Evolutionary conservation across 1,140 invertebrate species (phyloP).

Genomic region (Pseudomyrmex gracilis): DNA sequence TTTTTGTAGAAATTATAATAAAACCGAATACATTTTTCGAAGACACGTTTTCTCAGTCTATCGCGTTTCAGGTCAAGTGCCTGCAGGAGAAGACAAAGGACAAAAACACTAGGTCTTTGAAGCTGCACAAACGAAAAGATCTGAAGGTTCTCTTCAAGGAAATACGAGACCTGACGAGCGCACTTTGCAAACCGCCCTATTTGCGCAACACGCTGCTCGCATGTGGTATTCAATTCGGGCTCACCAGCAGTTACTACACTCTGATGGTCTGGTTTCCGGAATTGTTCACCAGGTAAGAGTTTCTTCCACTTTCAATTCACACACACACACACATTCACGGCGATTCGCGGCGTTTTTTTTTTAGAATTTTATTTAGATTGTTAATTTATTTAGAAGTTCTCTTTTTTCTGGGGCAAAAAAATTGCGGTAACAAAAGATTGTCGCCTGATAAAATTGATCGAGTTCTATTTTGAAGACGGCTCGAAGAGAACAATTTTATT

Average conservation of each 20-base stretch:
- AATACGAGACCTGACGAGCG: conserved; percentile 89
- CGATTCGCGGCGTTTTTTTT: too few relatives aligned
- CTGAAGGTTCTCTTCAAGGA: conserved; percentile 88
- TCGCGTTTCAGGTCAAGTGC: conserved; percentile 86
- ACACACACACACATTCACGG: too few relatives aligned
- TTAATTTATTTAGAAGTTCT: too few relatives aligned
- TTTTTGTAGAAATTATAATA: neutral
- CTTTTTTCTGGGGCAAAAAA: conserved; percentile 1
- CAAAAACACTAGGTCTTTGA: conserved; percentile 81
- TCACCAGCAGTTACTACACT: conserved; percentile 93
- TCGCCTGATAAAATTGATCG: too few relatives aligned
- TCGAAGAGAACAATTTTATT: neutral
- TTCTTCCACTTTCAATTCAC: neutral
- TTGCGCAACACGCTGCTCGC: conserved; percentile 90
- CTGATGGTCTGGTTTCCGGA: conserved; percentile 95
- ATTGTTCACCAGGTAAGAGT: conserved; percentile 87
- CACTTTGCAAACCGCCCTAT: conserved; percentile 89
- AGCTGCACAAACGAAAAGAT: conserved; percentile 88
- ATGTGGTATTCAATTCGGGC: conserved; percentile 90
- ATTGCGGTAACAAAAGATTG: neutral
- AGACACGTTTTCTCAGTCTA: neutral
- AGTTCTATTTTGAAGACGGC: too few relatives aligned
- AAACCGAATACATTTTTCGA: neutral
- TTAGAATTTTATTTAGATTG: too few relatives aligned
- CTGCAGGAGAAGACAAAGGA: conserved; percentile 88